Evolutionary conservation across 2,888 invertebrate genomes (phyloP).

Genomic region (Hymenopus coronatus): DNA sequence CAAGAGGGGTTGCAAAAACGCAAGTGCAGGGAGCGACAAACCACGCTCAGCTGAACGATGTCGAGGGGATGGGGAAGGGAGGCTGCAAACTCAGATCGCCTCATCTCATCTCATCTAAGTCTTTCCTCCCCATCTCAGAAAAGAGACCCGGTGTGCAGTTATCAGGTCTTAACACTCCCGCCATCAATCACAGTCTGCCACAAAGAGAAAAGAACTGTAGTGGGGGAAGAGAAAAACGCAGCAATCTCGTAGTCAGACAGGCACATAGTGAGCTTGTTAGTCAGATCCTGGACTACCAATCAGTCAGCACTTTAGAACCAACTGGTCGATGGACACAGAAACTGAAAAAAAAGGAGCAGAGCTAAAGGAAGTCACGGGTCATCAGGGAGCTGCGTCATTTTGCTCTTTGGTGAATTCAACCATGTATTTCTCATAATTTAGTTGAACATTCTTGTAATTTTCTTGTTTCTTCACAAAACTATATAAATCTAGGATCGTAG

Average conservation of each 20-base stretch:
- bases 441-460: too few species aligned
- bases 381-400: background rate
- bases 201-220: background rate
- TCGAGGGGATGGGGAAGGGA: background rate
- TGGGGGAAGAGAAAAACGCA: background rate
- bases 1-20: background rate
- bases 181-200: conserved; percentile 21
- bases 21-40: background rate
- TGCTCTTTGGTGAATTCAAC: background rate
- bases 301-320: background rate
- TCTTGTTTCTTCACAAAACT: too few species aligned
- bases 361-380: background rate
- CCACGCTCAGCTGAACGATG: background rate
- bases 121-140: background rate
- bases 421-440: too few species aligned
- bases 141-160: conserved; percentile 3
- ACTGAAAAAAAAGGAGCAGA: background rate
- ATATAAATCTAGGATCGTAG: too few species aligned
- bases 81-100: background rate
- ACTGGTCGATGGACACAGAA: background rate
- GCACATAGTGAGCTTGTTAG: background rate
- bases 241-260: background rate
- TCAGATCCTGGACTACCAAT: background rate
- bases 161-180: conserved; percentile 15
- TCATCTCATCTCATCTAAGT: background rate